Evolutionary conservation across 1,140 invertebrate genomes (phyloP), one percentile per base, ranked within the genome.

Genomic region (Micrasema longulum): DNA sequence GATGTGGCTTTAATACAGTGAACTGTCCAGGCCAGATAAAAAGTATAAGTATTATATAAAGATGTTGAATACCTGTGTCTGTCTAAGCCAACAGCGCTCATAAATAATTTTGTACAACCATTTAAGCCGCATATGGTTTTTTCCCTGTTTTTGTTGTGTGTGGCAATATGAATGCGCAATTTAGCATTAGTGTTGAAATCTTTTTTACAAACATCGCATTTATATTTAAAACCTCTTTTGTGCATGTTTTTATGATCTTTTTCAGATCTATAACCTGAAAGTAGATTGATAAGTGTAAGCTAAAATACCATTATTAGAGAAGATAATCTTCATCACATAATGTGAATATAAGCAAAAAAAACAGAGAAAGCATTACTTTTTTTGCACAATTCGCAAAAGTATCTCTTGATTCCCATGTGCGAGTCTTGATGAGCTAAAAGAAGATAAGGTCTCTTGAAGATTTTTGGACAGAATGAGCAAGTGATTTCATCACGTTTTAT

Each of bases 191-290:
- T 76, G 35, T 72, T 74, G 65, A 77, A 79, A 18, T 18, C 43
- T 67, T 78, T 78, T 2, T 20, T 38, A 72, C 79, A 80, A 4
- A 74, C 68, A 14, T 74, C 66, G 65, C 78, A 80, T 53, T 72
- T 70, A 38, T 70, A 71, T 26, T 64, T 71, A 45, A 77, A 77
- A 55, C 71, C 68, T 68, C 67, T 67, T 26, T 48, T 53, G 36
- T 76, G 70, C 62, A 72, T 74, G 26, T 62, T 70, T 20, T 63
- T 47, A 63, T 77, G 70, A 41, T 74, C 69, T 64, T 69, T 78
- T 69, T 76, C 72, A 26, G 22, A 69, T 67, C 66, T 67, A 20
- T 73, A 73, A 52, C 52, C 74, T 73, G 50, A 16, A 45, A 48
- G 48, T 26, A 50, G 20, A 60, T 23, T 55, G 1, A 0, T 14